Conservation (phyloP, 2,797 vertebrate genomes). For the Pangasius macronema region DNA sequence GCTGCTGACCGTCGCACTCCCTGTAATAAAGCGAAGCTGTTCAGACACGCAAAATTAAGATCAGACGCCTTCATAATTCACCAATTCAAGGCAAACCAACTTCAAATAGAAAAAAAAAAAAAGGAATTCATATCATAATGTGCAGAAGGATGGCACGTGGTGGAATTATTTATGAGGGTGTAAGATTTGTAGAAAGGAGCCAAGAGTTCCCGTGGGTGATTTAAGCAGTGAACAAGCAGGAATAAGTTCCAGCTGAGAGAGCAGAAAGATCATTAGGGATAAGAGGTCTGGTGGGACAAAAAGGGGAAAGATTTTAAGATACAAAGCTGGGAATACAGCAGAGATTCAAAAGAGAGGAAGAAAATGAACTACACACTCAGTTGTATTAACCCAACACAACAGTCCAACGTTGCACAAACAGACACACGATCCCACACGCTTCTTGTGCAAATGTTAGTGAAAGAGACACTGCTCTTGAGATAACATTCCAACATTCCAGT, state of each 20-base stretch:
- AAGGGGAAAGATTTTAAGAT: not conserved
- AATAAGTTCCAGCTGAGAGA: slow-evolving; percentile 1
- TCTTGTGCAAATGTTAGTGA: slow-evolving; percentile 23
- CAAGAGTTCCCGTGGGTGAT: not conserved
- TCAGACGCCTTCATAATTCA: slow-evolving; percentile 26
- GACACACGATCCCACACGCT: slow-evolving; percentile 16
- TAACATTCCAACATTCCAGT: slow-evolving; percentile 32
- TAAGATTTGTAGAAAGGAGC: not conserved
- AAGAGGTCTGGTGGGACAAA: not conserved
- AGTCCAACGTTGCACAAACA: not conserved
- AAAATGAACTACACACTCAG: not conserved
- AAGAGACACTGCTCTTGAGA: slow-evolving; percentile 28
- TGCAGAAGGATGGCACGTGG: not conserved
- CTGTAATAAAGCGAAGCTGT: not conserved
- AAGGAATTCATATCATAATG: not conserved
- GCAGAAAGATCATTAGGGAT: slow-evolving; percentile 1
- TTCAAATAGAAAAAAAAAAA: not conserved
- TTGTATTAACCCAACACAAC: not conserved
- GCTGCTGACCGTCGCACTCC: slow-evolving; percentile 16
- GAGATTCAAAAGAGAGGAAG: not conserved
- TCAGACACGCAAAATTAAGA: slow-evolving; percentile 33
- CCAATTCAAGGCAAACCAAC: slow-evolving; percentile 1
- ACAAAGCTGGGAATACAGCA: not conserved
- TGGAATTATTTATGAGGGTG: slow-evolving; percentile 28
- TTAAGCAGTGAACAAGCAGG: not conserved